Base-by-base conservation (phyloP, 2,113 vertebrate species). In the Actenoides lindsayi region DNA sequence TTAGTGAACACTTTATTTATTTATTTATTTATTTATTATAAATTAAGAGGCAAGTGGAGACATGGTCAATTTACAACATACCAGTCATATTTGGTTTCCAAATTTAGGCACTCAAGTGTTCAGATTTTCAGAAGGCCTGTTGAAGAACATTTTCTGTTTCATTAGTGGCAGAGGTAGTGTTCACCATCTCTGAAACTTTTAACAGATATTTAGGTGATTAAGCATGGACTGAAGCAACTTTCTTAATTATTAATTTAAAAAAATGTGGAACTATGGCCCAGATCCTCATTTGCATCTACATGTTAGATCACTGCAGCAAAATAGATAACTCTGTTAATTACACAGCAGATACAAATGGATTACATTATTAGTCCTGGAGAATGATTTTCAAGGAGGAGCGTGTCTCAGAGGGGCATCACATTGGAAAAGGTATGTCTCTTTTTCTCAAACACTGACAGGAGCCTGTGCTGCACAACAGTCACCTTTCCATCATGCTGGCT, bases 101-200 rank as follows among this genome's bases (percentile, higher is more conserved):
- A 81, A 77, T 92, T 77, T 75, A 90, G 37, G 31, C 57, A 82
- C 53, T 64, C 16, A 31, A 78, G 44, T 3, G 5, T 71, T 87
- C 60, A 84, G 73, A 75, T 89, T 96, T 92, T 96, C 81, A 69
- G 51, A 65, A 83, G 51, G 15, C 39, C 35, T 91, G 30, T 56
- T 92, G 73, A 74, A 74, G 44, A 91, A 54, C 42, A 35, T 46
- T 11, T 79, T 83, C 57, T 88, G 39, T 56, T 87, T 87, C 89
- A 94, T 91, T 89, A 93, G 44, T 60, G 27, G 39, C 87, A 89
- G 48, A 87, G 37, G 30, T 46, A 84, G n/a, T 53, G n/a, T 39
- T 95, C 76, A 53, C 16, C 70, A 41, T 6, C 27, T 78, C 37
- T 68, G 11, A 95, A 87, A 86, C 9, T 88, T 93, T 90, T 50